A percentile compares a stretch with the other conserved stretches of the same genome.
These are phyloP conservation scores for Lepus timidus DNA, from an alignment of 2,113 vertebrate genomes.

Conservation along the genomic window DNA sequence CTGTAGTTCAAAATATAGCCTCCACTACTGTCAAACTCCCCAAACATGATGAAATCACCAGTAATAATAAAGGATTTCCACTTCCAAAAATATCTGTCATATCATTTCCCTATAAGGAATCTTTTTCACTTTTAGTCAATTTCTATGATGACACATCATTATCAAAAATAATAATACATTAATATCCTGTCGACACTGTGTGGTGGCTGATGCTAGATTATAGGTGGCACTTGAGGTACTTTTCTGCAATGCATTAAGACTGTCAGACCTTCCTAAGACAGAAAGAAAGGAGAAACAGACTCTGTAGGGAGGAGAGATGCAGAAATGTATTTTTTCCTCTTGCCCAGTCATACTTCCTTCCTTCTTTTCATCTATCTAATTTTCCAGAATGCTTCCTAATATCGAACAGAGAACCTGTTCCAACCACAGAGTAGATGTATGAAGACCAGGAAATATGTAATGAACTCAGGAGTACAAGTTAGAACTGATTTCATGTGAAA, in stretches of 20 bases:
- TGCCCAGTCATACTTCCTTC: neutral
- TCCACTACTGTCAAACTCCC: no score
- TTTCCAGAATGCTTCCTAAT: neutral
- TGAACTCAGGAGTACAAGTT: neutral
- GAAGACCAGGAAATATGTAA: neutral
- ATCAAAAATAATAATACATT: conserved; percentile 6
- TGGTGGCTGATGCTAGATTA: neutral
- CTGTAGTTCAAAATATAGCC: neutral
- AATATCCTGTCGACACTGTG: neutral
- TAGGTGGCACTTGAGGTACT: neutral
- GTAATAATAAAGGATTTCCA: neutral
- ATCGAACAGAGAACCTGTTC: neutral
- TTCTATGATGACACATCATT: neutral
- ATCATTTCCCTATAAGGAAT: neutral
- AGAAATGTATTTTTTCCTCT: neutral
- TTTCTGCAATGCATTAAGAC: neutral
- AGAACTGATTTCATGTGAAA: neutral
- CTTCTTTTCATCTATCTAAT: neutral
- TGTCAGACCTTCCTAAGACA: neutral
- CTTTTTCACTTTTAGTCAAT: neutral
- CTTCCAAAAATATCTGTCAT: neutral
- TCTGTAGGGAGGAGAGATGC: neutral
- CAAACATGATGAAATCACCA: neutral
- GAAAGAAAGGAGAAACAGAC: neutral
- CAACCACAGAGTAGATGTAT: neutral